Evolutionary conservation across 2,888 invertebrate genomes (phyloP), one percentile per base, ranked within the genome.

Genomic region (Machimus rusticus): DNA sequence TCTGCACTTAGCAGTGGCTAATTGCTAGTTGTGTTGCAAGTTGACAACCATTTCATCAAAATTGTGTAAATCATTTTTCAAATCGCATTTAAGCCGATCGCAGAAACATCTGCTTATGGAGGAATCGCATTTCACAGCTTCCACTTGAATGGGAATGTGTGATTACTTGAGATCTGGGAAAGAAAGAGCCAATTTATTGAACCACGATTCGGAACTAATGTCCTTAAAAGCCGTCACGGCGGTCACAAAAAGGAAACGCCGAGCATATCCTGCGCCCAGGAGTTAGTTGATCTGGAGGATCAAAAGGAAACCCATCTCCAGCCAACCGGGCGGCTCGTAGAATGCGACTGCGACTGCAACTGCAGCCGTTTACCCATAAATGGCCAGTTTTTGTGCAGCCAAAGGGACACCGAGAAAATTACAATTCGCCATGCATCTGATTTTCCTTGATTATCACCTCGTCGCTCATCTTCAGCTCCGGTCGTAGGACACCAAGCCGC

Each of bases 321-420:
- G 74, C 85, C 85, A 85, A 85, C 74, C 5, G 85, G 85, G 85
- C 85, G 85, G 85, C 46, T 74, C 85, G 39, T 5, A 34, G 34
- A 34, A n/a, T n/a, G n/a, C n/a, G 34, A 34, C 34, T 34, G 37
- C 34, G 34, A 23, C 16, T 43, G 8, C 74, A 55, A 46, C 43
- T 46, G 28, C 23, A 28, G 66, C 66, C 66, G 28, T 23, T 19
- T 28, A 66, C 66, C 2, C 66, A 46, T 74, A 85, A 85, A 85
- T 57, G 74, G 31, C 23, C 23, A 12, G 28, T 23, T 77, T 78
- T 86, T 57, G 74, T 37, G 28, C 8, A 87, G 78, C 88, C 74
- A 88, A 89, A 89, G 89, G 89, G 89, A 89, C 89, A 90, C 90
- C 90, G 89, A 89, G 89, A 90, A 90, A 90, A 90, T 90, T 89